A percentile compares a stretch with the other conserved stretches of the same genome.
Conservation (phyloP, 2,113 vertebrate species). For the Ceyx margarethae region DNA sequence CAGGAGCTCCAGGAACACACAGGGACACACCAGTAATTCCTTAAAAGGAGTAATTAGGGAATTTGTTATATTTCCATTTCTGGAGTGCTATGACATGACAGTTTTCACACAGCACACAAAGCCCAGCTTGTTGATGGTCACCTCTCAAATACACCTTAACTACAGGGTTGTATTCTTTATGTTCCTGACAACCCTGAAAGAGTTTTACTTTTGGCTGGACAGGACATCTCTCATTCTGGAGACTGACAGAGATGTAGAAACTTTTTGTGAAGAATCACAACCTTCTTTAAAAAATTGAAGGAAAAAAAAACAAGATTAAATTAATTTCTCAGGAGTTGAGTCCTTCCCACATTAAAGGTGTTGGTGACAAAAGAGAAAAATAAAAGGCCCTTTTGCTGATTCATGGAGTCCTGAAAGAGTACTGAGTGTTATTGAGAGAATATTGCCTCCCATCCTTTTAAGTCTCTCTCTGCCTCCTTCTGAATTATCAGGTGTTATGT, state of each 20-base stretch:
- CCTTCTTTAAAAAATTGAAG: background rate
- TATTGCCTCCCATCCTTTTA: background rate
- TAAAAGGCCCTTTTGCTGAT: background rate
- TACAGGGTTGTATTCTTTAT: background rate
- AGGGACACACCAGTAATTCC: background rate
- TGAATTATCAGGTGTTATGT: background rate
- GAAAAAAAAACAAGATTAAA: background rate
- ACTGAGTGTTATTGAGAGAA: background rate
- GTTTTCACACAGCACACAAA: background rate
- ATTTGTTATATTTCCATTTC: background rate
- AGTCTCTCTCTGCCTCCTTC: background rate
- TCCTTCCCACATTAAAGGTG: background rate
- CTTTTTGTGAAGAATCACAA: background rate
- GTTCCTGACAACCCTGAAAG: background rate
- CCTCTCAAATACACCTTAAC: background rate
- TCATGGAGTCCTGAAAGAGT: background rate
- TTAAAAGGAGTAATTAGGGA: background rate
- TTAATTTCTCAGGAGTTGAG: background rate
- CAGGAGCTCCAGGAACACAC: background rate
- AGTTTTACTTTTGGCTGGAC: background rate
- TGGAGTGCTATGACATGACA: background rate
- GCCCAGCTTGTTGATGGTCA: background rate
- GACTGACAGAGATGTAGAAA: background rate
- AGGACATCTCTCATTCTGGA: background rate
- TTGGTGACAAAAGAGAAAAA: background rate